Conservation (phyloP, 2,797 vertebrate genomes). For the Eutrigla gurnardus region DNA sequence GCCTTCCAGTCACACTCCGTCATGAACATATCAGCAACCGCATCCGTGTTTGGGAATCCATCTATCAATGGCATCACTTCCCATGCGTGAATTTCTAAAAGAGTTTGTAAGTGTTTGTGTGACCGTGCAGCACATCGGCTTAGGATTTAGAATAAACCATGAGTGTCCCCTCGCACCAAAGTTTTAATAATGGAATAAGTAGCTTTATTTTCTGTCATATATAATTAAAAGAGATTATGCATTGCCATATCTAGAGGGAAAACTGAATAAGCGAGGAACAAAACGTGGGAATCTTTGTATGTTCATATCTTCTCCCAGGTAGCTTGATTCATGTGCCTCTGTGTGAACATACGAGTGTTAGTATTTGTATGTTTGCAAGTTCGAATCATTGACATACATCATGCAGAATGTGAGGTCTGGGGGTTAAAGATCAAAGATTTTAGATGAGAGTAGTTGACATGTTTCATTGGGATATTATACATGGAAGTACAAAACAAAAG, state of each 20-base stretch:
- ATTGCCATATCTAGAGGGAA: slow-evolving; percentile 45
- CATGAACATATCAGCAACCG: slow-evolving; percentile 23
- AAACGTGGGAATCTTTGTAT: slow-evolving; percentile 1
- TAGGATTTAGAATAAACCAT: slow-evolving; percentile 46
- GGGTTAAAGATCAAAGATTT: slow-evolving; percentile 44
- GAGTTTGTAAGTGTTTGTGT: slow-evolving; percentile 19
- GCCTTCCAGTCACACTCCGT: slow-evolving; percentile 27
- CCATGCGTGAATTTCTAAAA: slow-evolving; percentile 20
- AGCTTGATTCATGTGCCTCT: background rate
- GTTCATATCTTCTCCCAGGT: background rate
- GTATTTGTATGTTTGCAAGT: slow-evolving; percentile 3
- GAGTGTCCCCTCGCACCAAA: slow-evolving; percentile 54
- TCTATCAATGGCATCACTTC: slow-evolving; percentile 28
- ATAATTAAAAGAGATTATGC: slow-evolving; percentile 75
- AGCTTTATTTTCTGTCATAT: slow-evolving; percentile 67
- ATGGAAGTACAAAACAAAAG: slow-evolving; percentile 9
- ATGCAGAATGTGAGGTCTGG: slow-evolving; percentile 25
- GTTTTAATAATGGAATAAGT: slow-evolving; percentile 74
- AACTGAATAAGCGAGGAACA: slow-evolving; percentile 42
- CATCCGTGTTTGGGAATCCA: slow-evolving; percentile 40
- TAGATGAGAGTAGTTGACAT: slow-evolving; percentile 32
- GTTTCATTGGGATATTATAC: slow-evolving; percentile 20
- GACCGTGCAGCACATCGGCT: slow-evolving; percentile 28
- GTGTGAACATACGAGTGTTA: background rate
- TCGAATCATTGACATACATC: slow-evolving; percentile 21